phyloP scores from a whole-genome alignment of 2,113 vertebrate species.

The Aldabrachelys gigantea region DNA sequence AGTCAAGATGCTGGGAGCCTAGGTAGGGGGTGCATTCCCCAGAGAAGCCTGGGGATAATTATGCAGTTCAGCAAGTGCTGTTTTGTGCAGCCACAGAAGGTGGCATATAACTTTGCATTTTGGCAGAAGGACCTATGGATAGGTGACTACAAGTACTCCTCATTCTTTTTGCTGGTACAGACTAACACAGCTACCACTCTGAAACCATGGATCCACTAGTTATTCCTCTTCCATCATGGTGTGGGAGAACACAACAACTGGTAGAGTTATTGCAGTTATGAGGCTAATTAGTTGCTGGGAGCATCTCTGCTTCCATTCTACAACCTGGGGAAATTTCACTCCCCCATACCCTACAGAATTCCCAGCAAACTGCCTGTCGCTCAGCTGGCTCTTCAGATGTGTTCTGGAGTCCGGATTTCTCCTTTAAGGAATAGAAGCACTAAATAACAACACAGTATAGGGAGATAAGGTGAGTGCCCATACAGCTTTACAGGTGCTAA shows the following conservation, averaged over 20 bases:
- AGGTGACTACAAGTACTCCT: neutral
- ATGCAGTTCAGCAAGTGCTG: neutral
- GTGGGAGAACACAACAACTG: neutral
- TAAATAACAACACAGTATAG: neutral
- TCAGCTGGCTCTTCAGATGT: neutral
- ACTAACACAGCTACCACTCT: too few species aligned
- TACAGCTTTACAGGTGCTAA: neutral
- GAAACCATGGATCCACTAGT: neutral
- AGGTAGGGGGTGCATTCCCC: neutral
- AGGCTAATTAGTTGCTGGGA: neutral
- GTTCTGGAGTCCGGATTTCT: neutral
- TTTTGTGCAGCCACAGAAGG: neutral
- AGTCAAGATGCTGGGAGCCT: neutral
- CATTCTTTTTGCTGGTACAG: too few species aligned
- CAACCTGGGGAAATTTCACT: neutral
- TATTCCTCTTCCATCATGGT: neutral
- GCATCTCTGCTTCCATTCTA: neutral
- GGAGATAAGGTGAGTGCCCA: neutral
- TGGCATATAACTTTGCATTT: neutral
- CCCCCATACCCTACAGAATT: neutral
- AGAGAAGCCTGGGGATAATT: rapidly evolving
- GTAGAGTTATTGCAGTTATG: neutral
- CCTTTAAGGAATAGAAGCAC: neutral
- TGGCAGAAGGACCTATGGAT: neutral
- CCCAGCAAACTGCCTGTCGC: neutral